Evolutionary conservation across 1,140 invertebrate genomes (phyloP).

Genomic region (Brachystomella parvula): DNA sequence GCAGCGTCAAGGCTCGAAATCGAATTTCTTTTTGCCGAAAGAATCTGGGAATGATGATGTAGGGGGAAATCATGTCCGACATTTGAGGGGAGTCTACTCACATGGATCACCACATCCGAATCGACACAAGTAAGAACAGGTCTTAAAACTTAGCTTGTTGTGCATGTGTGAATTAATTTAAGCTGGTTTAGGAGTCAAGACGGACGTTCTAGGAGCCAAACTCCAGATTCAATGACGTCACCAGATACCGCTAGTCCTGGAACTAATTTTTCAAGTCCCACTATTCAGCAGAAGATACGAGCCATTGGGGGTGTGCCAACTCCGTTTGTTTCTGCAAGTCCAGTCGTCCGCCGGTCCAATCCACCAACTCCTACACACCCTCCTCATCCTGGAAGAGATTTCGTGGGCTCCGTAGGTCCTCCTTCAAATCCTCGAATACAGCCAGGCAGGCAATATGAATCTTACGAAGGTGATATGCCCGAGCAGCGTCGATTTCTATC

Average conservation of each 20-base stretch:
- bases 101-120: conserved; percentile 65
- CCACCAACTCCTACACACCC: conserved; percentile 79
- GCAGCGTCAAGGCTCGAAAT: conserved; percentile 80
- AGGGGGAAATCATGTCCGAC: conserved; percentile 43
- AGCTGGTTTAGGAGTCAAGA: conserved; percentile 39
- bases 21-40: conserved; percentile 78
- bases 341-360: conserved; percentile 65
- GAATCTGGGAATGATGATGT: conserved; percentile 45
- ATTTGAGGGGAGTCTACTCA: conserved; percentile 52
- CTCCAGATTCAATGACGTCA: conserved; percentile 58
- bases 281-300: conserved; percentile 81
- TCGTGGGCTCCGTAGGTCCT: conserved; percentile 58
- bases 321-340: conserved; percentile 72
- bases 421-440: conserved; percentile 35
- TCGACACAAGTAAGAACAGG: conserved; percentile 50
- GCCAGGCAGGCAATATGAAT: conserved; percentile 34
- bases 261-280: conserved; percentile 58
- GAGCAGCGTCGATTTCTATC: conserved; percentile 66
- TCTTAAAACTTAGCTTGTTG: neutral
- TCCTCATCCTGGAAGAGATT: conserved; percentile 55
- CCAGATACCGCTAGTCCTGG: conserved; percentile 45
- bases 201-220: conserved; percentile 54
- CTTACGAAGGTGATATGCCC: conserved; percentile 30
- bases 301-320: conserved; percentile 73
- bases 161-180: conserved; percentile 10